Base-by-base conservation (phyloP, 2,113 vertebrate species). In the Plotosus lineatus region DNA sequence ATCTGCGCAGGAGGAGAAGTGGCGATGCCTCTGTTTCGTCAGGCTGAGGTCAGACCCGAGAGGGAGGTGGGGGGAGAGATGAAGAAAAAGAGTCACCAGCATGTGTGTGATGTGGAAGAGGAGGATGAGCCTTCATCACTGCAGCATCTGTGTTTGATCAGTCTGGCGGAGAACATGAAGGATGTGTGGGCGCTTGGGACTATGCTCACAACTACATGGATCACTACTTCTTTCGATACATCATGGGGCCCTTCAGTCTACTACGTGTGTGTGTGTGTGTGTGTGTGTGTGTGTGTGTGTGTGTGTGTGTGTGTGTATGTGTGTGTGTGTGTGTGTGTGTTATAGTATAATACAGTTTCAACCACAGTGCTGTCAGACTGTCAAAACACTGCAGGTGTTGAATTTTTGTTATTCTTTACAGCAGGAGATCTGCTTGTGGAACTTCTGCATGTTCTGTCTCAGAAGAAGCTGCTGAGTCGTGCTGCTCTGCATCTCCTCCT, bases 231-330 rank as follows among this genome's bases (percentile, higher is more conserved):
- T 97, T 96, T 87, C 92, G 92, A 85, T 89, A 94, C 86, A 46
- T 96, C 79, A 90, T 95, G 90, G 95, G 95, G 0, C 95, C 95
- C 73, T 96, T 97, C 88, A 94, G 89, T 6, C 79, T 90, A 9
- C 90, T 97, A 76, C 90, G n/a, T n/a, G n/a, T n/a, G n/a, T n/a
- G 95, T 96, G 89, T 94, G 94, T 82, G 12, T 31, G 65, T 9
- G 14, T 7, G 61, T 36, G 12, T 55, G 31, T 10, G 2, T 79
- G 58, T 42, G 33, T 48, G 50, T 63, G 26, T 55, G 38, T 71
- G 51, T 76, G 51, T 76, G 19, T 11, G 6, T 40, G 26, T 58
- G 60, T 80, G 36, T 44, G 9, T 50, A 38, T 60, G n/a, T 80
- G 31, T 15, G 26, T 50, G 56, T 69, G 11, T 46, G 9, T 66